phyloP scores from a whole-genome alignment of 1,140 invertebrate genomes.

The Theocolax elegans region DNA sequence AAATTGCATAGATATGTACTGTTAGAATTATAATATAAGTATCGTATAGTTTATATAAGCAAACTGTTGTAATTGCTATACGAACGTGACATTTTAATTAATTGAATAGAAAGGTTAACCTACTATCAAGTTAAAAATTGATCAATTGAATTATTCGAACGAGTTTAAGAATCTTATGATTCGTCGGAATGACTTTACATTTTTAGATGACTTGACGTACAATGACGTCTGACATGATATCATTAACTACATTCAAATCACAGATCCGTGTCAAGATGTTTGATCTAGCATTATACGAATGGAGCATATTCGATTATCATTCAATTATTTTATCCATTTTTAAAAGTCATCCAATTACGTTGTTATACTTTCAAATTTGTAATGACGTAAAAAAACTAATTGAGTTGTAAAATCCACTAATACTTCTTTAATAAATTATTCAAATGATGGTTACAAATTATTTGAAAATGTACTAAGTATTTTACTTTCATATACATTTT shows the following conservation, averaged over 20 bases:
- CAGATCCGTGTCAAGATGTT: constrained; percentile 27
- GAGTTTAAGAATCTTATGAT: neutral
- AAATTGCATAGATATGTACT: too few species aligned
- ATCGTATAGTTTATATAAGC: too few species aligned
- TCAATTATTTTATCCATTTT: constrained; percentile 14
- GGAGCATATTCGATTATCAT: constrained; percentile 12
- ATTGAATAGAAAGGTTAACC: neutral
- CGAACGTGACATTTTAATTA: neutral
- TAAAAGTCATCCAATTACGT: constrained; percentile 14
- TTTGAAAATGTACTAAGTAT: too few species aligned
- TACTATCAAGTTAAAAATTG: neutral
- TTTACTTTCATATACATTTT: too few species aligned
- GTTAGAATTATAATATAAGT: too few species aligned
- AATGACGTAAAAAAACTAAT: too few species aligned
- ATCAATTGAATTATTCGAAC: neutral
- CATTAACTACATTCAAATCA: constrained; percentile 20
- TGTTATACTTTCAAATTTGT: neutral
- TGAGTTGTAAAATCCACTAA: too few species aligned
- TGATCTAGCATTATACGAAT: constrained; percentile 4
- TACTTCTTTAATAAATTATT: too few species aligned
- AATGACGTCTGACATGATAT: constrained; percentile 18
- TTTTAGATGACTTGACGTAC: neutral
- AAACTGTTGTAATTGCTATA: too few species aligned
- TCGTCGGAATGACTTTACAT: constrained; percentile 17
- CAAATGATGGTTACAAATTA: too few species aligned